A percentile compares a stretch with the other conserved stretches of the same genome.
phyloP scores from a whole-genome alignment of 2,113 vertebrate species.

The Malurus elegans region DNA sequence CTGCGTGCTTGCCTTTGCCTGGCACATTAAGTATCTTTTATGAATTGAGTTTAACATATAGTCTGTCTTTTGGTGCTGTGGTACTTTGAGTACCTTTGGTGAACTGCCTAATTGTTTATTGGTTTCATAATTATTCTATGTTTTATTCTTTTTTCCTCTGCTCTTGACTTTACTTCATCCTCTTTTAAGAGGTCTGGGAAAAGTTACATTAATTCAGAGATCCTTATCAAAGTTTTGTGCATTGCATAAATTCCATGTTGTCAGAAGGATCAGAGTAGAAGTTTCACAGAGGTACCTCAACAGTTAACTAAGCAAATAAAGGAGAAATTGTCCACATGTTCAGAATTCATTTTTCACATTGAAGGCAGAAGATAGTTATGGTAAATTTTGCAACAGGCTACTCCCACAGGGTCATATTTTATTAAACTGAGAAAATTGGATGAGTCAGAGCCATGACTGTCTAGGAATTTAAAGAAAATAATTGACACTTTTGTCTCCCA shows the following conservation, averaged over 20 bases:
- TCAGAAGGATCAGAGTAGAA: background rate
- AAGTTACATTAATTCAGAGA: background rate
- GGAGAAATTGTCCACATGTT: background rate
- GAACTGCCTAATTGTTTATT: background rate
- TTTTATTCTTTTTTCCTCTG: accelerated
- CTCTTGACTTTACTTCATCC: background rate
- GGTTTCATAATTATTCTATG: background rate
- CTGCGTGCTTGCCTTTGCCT: background rate
- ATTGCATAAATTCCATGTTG: background rate
- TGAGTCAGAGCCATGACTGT: conserved; percentile 14
- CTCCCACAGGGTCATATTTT: conserved; percentile 13
- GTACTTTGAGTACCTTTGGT: background rate
- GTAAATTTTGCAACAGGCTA: conserved; percentile 9
- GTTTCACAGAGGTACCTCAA: background rate
- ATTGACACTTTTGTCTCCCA: background rate
- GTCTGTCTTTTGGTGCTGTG: background rate
- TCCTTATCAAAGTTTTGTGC: background rate
- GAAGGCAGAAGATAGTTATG: background rate
- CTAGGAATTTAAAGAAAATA: conserved; percentile 43
- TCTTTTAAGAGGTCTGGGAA: background rate
- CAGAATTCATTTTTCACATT: background rate
- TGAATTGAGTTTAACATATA: background rate
- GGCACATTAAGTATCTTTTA: background rate
- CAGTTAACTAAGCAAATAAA: background rate
- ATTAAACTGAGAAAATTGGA: background rate